Evolutionary conservation across 2,797 vertebrate genomes (phyloP), one percentile per base, ranked within the genome.

Genomic region (Linurgus olivaceus): DNA sequence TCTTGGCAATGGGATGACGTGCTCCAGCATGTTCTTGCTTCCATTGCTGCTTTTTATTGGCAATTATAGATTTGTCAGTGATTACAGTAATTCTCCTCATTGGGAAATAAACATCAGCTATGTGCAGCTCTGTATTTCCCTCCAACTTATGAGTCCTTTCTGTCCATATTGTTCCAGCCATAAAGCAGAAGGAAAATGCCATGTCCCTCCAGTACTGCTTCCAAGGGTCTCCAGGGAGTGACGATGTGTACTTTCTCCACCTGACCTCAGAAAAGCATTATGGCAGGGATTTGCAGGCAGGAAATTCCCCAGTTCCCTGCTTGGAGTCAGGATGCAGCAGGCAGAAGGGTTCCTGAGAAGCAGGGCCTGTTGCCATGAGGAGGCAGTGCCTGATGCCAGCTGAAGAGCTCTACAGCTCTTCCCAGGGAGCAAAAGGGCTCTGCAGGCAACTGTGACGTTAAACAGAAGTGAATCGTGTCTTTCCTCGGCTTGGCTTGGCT

Each of bases 201-300:
- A 40, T 6, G 31, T 23, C 38, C 13, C 38, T 48, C 40, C 31
- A 51, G 1, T 10, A 35, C 6, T 1, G 3, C 38, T 67, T 45
- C 52, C 3, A 1, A 42, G 82, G 57, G 50, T 67, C 72, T 87
- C 65, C 48, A 48, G 72, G 67, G 71, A 66, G 7, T 0, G 0
- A 29, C 0, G 0, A 25, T 0, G 1, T 28, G 29, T 50, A 23
- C 33, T 54, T 65, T 29, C 62, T 21, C 38, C 19, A 40, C 7
- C 15, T 4, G 5, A 65, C 28, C 58, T 47, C 54, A 59, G 57
- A 26, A 54, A 37, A 74, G 29, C 6, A 1, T 26, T 21, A 29
- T 0, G 0, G 51, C 0, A 5, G 26, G 42, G 48, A 11, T 88
- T 38, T 86, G 23, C 42, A 62, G 78, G 16, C 25, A 67, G 83